Base-by-base conservation (phyloP, 2,113 vertebrate genomes). In the Romanogobio albipinnatus region DNA sequence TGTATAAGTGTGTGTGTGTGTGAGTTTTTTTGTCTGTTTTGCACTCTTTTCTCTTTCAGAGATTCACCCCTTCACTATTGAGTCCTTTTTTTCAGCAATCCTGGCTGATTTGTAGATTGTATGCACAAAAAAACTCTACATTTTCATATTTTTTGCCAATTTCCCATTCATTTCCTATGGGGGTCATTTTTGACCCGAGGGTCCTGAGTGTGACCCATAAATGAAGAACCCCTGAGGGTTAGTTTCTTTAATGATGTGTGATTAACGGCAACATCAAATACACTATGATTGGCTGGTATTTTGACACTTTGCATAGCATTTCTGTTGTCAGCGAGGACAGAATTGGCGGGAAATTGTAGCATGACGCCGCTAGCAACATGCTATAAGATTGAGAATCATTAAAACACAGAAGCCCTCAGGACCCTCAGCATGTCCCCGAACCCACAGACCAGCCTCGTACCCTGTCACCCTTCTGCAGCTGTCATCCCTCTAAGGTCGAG, bases 401-500 rank as follows among this genome's bases (percentile, higher is more conserved):
- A 53, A 53, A 76, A 26, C 53, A 43, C 29, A 10, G 9, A 43
- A 62, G 17, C n/a, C n/a, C n/a, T n/a, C n/a, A n/a, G n/a, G 24
- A 76, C 71, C 51, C 22, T n/a, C 45, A 14, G 33, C 49, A 49
- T 49, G 64, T 76, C 83, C 77, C 78, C 19, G 14, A 74, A 47
- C 49, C 49, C 15, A 26, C 47, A n/a, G 33, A 33, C 49, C 29
- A 64, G 71, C 58, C 74, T 49, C 68, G 73, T 47, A 81, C 76
- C 43, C 49, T 36, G 80, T 74, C 81, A 84, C 73, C 79, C 79
- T 56, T 49, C 36, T 76, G 85, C 89, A 90, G 89, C 89, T 90
- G 87, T 86, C 86, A 85, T 80, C 81, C 77, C 84, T 76, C 78
- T 83, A 83, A 89, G 81, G 89, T 88, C 87, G 79, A 85, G 66